Evolutionary conservation across 2,888 invertebrate species (phyloP).

Genomic region (Lithophane semibrunnea): DNA sequence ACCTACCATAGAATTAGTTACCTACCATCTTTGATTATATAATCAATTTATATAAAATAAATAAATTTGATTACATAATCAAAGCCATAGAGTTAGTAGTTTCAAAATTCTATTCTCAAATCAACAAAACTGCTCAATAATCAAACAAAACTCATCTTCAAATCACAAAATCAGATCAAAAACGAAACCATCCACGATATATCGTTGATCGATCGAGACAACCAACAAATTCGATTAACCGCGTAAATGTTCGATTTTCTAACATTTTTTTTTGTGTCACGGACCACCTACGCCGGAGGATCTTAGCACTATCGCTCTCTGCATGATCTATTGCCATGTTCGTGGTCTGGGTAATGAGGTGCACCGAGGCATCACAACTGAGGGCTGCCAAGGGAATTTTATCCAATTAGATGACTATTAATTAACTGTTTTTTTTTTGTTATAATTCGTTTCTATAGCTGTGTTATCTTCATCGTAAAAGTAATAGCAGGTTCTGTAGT

Average conservation of each 20-base stretch:
- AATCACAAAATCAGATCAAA: constrained; percentile 38
- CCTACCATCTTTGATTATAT: too few relatives aligned
- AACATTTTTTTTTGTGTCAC: constrained; percentile 73
- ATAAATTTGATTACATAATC: too few relatives aligned
- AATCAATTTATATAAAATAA: too few relatives aligned
- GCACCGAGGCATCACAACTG: constrained; percentile 79
- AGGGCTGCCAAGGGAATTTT: constrained; percentile 61
- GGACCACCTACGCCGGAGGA: constrained; percentile 85
- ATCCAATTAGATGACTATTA: constrained; percentile 20
- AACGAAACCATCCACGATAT: constrained; percentile 38
- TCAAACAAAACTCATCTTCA: constrained; percentile 18
- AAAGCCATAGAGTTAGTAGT: too few relatives aligned
- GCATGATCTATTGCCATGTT: constrained; percentile 85
- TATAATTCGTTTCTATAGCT: background rate
- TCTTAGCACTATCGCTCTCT: constrained; percentile 86
- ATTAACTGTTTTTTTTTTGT: background rate
- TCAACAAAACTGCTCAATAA: constrained; percentile 1
- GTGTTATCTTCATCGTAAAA: background rate
- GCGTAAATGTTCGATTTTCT: constrained; percentile 80
- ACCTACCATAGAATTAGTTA: background rate
- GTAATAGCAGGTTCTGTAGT: background rate
- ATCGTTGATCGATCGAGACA: constrained; percentile 64
- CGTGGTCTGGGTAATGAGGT: constrained; percentile 74
- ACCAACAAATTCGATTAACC: constrained; percentile 77
- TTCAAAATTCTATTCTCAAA: background rate